Evolutionary conservation across 2,113 vertebrate genomes (phyloP).

Genomic region (Microtus ochrogaster): DNA sequence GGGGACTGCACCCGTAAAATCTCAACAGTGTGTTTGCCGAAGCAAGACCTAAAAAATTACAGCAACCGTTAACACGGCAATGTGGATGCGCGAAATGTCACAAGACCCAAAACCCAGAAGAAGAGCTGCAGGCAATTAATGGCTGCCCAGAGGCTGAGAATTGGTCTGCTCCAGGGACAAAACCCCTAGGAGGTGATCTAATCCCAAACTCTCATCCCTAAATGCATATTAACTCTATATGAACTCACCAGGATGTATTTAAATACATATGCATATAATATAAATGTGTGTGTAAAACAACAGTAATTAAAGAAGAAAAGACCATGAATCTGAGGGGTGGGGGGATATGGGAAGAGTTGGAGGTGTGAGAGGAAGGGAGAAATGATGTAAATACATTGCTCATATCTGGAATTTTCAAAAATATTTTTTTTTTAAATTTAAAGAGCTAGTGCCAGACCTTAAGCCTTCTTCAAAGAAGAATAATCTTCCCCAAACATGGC

Average conservation of each 20-base stretch:
- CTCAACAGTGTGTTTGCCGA: neutral
- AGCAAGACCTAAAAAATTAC: neutral
- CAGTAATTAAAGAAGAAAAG: neutral
- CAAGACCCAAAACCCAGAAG: neutral
- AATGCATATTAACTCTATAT: neutral
- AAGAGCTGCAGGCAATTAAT: neutral
- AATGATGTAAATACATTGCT: neutral
- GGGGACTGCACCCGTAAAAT: neutral
- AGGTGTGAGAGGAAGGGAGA: neutral
- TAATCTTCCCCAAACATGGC: neutral
- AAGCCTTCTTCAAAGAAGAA: neutral
- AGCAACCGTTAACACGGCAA: neutral
- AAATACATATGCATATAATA: neutral
- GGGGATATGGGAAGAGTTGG: neutral
- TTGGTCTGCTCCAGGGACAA: neutral
- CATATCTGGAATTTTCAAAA: neutral
- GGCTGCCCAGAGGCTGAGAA: neutral
- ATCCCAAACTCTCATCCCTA: neutral
- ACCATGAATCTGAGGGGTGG: neutral
- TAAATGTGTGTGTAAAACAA: neutral
- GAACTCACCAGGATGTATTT: neutral
- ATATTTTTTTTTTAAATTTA: neutral
- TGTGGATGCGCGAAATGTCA: neutral
- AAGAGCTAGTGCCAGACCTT: neutral
- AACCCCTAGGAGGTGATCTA: neutral